Base-by-base conservation (phyloP, 2,888 invertebrate genomes). In the Chalcosyrphus nemorum region DNA sequence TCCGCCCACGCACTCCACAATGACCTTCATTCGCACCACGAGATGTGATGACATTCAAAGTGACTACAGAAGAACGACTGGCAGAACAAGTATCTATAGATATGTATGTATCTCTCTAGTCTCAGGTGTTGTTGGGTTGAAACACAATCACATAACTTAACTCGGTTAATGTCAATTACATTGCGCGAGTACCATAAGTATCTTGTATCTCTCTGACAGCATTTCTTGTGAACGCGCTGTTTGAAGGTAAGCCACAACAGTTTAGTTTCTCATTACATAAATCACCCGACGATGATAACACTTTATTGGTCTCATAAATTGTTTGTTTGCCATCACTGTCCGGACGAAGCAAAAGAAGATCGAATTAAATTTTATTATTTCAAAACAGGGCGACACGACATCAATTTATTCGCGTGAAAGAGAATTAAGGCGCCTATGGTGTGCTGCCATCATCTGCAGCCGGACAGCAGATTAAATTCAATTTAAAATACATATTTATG, bases 401-500 rank as follows among this genome's bases (percentile, higher is more conserved):
- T 65, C 13, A 76, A 81, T 81, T 70, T 65, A 81, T 76, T 65
- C 70, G 81, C 57, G 76, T 56, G 81, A 61, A 2, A 6, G 52
- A 72, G 72, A 72, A 66, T 72, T 19, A 72, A 80, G 80, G 76
- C 76, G 81, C 65, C 81, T 52, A 65, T 66, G 50, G 29, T n/a
- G n/a, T n/a, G n/a, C n/a, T n/a, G n/a, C n/a, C 54, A 35, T 35
- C 65, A 56, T 63, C 50, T 61, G 56, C 68, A 54, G 43, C 66
- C 59, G 54, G 70, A 38, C 50, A 68, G 59, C 43, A 76, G 63
- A 76, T 81, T 81, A 59, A 45, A 71, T 71, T 81, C 81, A 81
- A 81, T 81, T 81, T 59, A 76, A 65, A 47, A 38, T 38, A 57
- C 56, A 38, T 72, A 81, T 81, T 81, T 71, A 81, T 81, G 65